Base-by-base conservation (phyloP, 2,888 invertebrate genomes). In the Drosophila eohydei region DNA sequence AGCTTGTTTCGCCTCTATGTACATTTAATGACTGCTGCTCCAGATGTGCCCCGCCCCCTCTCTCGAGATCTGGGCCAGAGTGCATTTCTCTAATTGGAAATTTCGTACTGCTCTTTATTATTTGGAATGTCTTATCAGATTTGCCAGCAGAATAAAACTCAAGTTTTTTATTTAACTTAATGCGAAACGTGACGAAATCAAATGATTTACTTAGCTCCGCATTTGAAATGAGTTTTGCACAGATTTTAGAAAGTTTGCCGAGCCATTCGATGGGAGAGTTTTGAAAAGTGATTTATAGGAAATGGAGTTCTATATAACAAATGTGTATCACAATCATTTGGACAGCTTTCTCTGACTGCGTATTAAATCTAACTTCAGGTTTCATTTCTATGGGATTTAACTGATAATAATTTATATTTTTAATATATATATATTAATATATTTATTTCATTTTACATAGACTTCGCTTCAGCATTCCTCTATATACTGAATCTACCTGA, bases 151-250 rank as follows among this genome's bases (percentile, higher is more conserved):
- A 14, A 34, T 38, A 59, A 59, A 44, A 57, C 7, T 4, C 36
- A 43, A 21, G 36, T 44, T 51, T 34, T 38, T 9, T n/a, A 26
- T 36, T 8, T 38, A 6, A 5, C 6, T 21, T 16, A 40, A 62
- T 46, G 46, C 36, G 41, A 59, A 71, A 64, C 71, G 63, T 76
- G 71, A 75, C 71, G 66, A 75, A 76, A 71, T 75, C 63, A 58
- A 50, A 54, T 66, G 41, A 66, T 74, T 64, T 60, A 64, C 48
- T 64, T 41, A 50, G 54, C 56, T 60, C 38, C 40, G 59, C 58
- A 58, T 44, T 58, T 8, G 9, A n/a, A 46, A 51, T 44, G 50
- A 64, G 26, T 28, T 44, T 52, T 38, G 65, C 52, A 16, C 40
- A n/a, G 34, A 50, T 12, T 50, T 54, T 40, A 26, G 44, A 66